Conservation (phyloP, 1,140 invertebrate genomes). For the Olivierus martensii region DNA sequence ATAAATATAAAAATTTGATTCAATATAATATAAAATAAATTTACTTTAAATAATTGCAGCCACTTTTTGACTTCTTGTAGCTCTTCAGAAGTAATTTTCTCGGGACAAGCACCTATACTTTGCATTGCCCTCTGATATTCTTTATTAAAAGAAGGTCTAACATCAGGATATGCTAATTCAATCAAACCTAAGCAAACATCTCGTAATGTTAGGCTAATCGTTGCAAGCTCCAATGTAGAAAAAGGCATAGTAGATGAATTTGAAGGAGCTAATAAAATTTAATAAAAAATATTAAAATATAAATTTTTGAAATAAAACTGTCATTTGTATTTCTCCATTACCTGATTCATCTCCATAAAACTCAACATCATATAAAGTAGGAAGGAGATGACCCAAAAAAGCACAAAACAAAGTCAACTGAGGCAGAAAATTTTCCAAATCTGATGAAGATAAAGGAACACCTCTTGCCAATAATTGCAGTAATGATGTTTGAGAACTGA, state of each 20-base stretch:
- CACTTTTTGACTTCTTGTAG: constrained; percentile 16
- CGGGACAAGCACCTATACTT: constrained; percentile 7
- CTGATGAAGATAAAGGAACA: constrained; percentile 44
- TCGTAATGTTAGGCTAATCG: constrained; percentile 33
- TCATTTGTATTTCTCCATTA: constrained; percentile 10
- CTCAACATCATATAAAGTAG: constrained; percentile 76
- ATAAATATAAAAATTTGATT: too few species aligned
- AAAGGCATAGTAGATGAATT: constrained; percentile 34
- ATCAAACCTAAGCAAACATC: constrained; percentile 77
- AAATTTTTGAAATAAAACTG: not conserved
- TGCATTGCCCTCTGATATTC: constrained; percentile 28
- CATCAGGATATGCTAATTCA: constrained; percentile 77
- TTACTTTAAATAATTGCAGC: constrained; percentile 29
- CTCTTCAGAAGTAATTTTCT: not conserved
- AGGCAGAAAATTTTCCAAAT: constrained; percentile 57
- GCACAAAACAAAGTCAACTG: constrained; percentile 70
- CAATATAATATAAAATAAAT: too few species aligned
- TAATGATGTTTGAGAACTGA: constrained; percentile 40
- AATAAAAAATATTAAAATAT: constrained; percentile 2
- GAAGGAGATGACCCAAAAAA: constrained; percentile 62
- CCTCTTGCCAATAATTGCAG: constrained; percentile 54
- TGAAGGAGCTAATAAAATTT: constrained; percentile 25
- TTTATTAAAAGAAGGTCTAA: constrained; percentile 37
- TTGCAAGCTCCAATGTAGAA: constrained; percentile 31
- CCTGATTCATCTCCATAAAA: constrained; percentile 39